Conservation (phyloP, 2,888 invertebrate genomes). For the Unio pictorum region DNA sequence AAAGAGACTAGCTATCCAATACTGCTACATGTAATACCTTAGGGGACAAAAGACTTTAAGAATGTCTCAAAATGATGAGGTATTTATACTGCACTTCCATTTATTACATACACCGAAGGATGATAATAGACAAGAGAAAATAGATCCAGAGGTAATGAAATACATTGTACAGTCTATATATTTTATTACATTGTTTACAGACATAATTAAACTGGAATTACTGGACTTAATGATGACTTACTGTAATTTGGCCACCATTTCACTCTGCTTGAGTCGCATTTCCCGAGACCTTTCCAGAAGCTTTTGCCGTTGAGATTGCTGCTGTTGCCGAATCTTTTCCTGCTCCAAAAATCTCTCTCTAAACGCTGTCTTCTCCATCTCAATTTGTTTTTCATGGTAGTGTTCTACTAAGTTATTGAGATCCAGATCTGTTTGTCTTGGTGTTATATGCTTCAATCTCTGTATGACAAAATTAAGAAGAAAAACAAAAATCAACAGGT, state of each 20-base stretch:
- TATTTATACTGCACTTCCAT: too few species aligned
- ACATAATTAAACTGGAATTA: too few species aligned
- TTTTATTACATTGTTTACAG: too few species aligned
- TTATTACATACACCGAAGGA: too few species aligned
- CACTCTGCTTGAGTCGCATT: conserved; percentile 63
- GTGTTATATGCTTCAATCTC: conserved; percentile 69
- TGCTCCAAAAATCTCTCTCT: conserved; percentile 65
- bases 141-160: too few species aligned
- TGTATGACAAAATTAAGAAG: conserved; percentile 28
- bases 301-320: conserved; percentile 60
- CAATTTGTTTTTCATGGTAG: conserved; percentile 69
- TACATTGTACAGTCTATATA: too few species aligned
- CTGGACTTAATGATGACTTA: conserved; percentile 41
- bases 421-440: conserved; percentile 69
- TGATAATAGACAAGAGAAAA: too few species aligned
- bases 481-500: too few species aligned
- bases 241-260: conserved; percentile 70
- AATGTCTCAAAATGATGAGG: too few species aligned
- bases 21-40: too few species aligned
- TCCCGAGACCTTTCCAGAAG: conserved; percentile 61
- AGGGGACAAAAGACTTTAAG: too few species aligned
- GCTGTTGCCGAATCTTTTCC: conserved; percentile 55
- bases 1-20: too few species aligned
- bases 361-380: conserved; percentile 67
- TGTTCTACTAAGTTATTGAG: conserved; percentile 61